These are phyloP conservation scores for Axinella damicornis DNA, from an alignment of 37 sponge, comb jelly and placozoan genomes.

Conservation along the genomic window DNA sequence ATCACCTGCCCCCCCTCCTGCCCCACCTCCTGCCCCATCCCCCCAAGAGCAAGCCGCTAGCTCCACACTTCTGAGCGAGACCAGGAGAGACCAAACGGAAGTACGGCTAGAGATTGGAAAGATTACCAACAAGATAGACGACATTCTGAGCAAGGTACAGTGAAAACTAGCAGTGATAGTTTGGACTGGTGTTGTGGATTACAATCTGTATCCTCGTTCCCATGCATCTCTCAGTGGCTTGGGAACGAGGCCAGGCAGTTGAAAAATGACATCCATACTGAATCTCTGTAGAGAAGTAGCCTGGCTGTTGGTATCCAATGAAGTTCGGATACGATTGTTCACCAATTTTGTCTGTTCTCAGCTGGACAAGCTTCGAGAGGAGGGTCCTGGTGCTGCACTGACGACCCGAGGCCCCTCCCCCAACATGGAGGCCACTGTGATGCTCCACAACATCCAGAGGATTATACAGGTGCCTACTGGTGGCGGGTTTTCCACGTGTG, in stretches of 20 bases:
- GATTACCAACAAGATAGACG: slow-evolving; percentile 79
- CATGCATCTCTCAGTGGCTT: too few species aligned
- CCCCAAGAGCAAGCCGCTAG: slow-evolving; percentile 28
- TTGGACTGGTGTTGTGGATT: too few species aligned
- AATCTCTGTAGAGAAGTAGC: too few species aligned
- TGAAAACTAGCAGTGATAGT: not conserved
- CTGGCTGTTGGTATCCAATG: too few species aligned
- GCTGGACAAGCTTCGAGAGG: slow-evolving; percentile 76
- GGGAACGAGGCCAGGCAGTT: not conserved
- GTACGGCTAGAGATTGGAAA: slow-evolving; percentile 81
- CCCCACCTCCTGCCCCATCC: slow-evolving; percentile 44
- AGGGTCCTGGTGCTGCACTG: slow-evolving; percentile 22
- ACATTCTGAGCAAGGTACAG: slow-evolving; percentile 61
- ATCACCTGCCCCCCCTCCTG: slow-evolving; percentile 53
- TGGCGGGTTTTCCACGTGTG: too few species aligned
- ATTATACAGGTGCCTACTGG: slow-evolving; percentile 74
- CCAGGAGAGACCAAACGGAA: slow-evolving; percentile 85
- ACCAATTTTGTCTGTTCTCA: too few species aligned
- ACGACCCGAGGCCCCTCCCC: slow-evolving; percentile 46
- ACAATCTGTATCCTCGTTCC: too few species aligned
- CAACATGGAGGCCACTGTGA: slow-evolving; percentile 89
- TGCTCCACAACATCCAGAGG: slow-evolving; percentile 93
- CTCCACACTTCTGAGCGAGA: slow-evolving; percentile 76
- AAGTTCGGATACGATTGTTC: too few species aligned
- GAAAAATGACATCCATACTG: too few species aligned